A percentile compares a stretch with the other conserved stretches of the same genome.
These are phyloP conservation scores for Acholoe squamosa DNA, from an alignment of 2,888 invertebrate genomes.

Conservation along the genomic window DNA sequence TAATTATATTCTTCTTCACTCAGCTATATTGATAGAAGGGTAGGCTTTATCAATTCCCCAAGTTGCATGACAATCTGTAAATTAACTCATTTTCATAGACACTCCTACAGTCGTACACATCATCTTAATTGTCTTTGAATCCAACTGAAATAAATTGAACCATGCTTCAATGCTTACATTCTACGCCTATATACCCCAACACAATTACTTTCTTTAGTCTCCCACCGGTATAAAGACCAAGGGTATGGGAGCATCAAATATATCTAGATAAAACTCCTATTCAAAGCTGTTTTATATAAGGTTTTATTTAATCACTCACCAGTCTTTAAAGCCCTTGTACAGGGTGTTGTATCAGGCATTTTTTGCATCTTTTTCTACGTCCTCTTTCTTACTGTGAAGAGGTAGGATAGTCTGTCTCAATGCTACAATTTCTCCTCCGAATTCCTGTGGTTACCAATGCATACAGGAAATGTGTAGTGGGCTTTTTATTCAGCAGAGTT, in stretches of 20 bases:
- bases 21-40: too few species aligned
- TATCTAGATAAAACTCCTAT: background rate
- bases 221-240: background rate
- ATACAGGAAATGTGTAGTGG: background rate
- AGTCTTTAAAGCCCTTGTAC: background rate
- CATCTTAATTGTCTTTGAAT: background rate
- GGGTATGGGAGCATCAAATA: slow-evolving; percentile 18
- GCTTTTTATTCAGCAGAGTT: background rate
- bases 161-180: background rate
- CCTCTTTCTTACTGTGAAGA: too few species aligned
- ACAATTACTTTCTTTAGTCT: background rate
- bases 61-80: too few species aligned
- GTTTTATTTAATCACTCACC: background rate
- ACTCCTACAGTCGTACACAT: background rate
- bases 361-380: too few species aligned
- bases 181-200: background rate
- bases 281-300: background rate
- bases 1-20: too few species aligned
- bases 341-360: background rate
- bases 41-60: too few species aligned
- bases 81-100: background rate
- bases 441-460: background rate
- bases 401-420: background rate
- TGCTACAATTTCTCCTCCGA: background rate
- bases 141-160: background rate